Percentiles rank a stretch among this genome's conserved stretches.
These are phyloP conservation scores for Myiagra hebetior DNA, from an alignment of 2,113 vertebrate species.

Conservation along the genomic window DNA sequence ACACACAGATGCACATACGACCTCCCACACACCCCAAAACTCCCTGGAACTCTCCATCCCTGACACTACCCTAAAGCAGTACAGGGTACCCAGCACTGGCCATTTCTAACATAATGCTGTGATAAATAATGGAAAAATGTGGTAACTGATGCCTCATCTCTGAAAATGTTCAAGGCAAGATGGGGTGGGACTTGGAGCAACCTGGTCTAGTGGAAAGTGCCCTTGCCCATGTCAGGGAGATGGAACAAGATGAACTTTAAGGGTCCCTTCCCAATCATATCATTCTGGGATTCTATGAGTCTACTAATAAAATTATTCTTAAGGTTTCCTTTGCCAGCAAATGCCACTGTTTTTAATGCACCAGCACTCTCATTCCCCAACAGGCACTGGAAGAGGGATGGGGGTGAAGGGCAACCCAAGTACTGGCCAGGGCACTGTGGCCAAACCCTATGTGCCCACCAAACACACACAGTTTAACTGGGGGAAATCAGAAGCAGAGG, in stretches of 20 bases:
- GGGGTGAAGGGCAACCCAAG: fast-evolving
- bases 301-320: not conserved
- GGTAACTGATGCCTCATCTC: not conserved
- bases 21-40: not conserved
- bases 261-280: not conserved
- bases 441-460: not conserved
- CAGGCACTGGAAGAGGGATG: fast-evolving
- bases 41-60: not conserved
- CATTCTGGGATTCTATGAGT: not conserved
- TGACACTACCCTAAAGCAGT: fast-evolving
- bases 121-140: not conserved
- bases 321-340: not conserved
- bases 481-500: not conserved
- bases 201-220: not conserved
- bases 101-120: not conserved
- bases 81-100: fast-evolving
- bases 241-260: not conserved
- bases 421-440: not conserved
- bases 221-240: not conserved
- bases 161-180: not conserved
- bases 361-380: fast-evolving
- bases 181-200: not conserved
- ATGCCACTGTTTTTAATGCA: fast-evolving
- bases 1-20: fast-evolving
- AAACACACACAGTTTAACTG: fast-evolving